Evolutionary conservation across 2,797 vertebrate genomes (phyloP).

Genomic region (Phataginus tricuspis): DNA sequence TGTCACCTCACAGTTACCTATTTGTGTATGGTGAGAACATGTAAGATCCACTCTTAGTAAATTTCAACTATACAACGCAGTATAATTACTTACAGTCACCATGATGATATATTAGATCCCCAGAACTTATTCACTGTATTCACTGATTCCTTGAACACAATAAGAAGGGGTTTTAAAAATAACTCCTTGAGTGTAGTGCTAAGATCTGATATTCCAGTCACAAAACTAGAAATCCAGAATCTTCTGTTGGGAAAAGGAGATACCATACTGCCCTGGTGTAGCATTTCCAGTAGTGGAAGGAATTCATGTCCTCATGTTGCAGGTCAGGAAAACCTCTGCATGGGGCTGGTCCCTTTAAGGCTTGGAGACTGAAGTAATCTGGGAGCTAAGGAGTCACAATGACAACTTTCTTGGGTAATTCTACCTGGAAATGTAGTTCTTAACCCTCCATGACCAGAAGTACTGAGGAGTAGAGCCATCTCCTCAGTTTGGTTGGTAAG

Average conservation of each 20-base stretch:
- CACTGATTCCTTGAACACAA: not conserved
- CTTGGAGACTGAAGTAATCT: slow-evolving; percentile 45
- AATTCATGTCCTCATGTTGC: not conserved
- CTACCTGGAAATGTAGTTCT: slow-evolving; percentile 20
- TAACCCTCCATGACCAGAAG: not conserved
- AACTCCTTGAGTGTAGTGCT: slow-evolving; percentile 9
- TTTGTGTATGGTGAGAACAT: not conserved
- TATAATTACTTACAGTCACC: not conserved
- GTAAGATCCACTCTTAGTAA: not conserved
- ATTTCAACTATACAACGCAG: not conserved
- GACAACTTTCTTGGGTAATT: slow-evolving; percentile 38
- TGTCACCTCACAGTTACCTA: not conserved
- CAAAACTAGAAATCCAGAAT: not conserved
- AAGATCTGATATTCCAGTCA: not conserved
- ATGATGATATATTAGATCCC: not conserved
- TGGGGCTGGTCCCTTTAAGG: slow-evolving; percentile 69
- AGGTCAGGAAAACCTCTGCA: not conserved
- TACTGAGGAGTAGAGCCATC: not conserved
- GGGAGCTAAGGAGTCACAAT: slow-evolving; percentile 64
- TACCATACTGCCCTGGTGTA: not conserved
- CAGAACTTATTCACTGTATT: not conserved
- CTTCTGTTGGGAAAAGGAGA: not conserved
- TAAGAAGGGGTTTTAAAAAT: slow-evolving; percentile 2
- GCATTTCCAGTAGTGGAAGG: not conserved
- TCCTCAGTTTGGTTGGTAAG: slow-evolving; percentile 31